Evolutionary conservation across 64 coral and sea anemone genomes (phyloP).

Genomic region (Anthopleura sola): DNA sequence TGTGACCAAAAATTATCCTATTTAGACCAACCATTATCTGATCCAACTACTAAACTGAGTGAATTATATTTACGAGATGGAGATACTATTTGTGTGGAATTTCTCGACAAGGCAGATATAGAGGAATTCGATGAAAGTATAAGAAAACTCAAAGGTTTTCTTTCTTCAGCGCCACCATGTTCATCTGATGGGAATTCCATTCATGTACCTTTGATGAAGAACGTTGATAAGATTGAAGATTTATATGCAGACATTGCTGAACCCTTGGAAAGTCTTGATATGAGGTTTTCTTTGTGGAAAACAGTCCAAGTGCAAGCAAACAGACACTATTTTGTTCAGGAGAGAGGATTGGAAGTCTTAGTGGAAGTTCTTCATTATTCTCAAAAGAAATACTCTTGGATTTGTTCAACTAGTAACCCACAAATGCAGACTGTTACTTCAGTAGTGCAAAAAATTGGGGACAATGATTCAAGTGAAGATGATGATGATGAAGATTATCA

Average conservation of each 20-base stretch:
- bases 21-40: slow-evolving; percentile 4
- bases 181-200: not conserved
- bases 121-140: not conserved
- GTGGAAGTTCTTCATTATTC: not conserved
- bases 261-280: not conserved
- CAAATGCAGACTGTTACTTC: not conserved
- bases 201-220: slow-evolving; percentile 1
- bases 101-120: not conserved
- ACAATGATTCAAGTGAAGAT: not conserved
- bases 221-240: not conserved
- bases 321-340: slow-evolving; percentile 18
- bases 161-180: not conserved
- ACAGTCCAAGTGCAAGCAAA: not conserved
- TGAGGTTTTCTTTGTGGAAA: slow-evolving; percentile 1
- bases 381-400: slow-evolving; percentile 4
- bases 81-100: slow-evolving; percentile 2
- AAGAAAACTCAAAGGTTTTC: not conserved
- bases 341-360: not conserved
- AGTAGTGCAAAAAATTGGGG: not conserved
- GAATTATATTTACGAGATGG: slow-evolving; percentile 16
- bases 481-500: slow-evolving; percentile 4
- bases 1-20: not conserved
- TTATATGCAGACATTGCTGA: slow-evolving; percentile 17
- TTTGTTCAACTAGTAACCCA: not conserved
- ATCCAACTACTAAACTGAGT: slow-evolving; percentile 9